Evolutionary conservation across 2,888 invertebrate species (phyloP), one percentile per base, ranked within the genome.

Genomic region (Nomada fabriciana): DNA sequence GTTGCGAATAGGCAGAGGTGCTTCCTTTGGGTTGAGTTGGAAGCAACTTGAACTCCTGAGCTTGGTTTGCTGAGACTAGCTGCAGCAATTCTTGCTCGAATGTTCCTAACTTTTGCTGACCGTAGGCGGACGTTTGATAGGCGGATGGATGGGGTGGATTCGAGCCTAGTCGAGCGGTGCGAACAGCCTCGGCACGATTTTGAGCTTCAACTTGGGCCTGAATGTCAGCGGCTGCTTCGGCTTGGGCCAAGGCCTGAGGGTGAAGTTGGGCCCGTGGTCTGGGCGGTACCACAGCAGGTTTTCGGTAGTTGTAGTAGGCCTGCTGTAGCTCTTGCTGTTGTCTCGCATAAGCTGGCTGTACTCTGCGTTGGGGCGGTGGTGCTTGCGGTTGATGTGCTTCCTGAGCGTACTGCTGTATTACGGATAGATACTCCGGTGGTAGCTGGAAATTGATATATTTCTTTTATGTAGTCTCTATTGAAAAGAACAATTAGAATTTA

Each of bases 71-170:
- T 1, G 90, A 91, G 1, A 93, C 93, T 9, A 93, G 67, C 71
- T 93, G 93, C 25, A 93, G 80, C 7, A 93, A 76, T 59, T 93
- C 93, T 63, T 93, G 93, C 72, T 93, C 93, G 80, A 93, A 93
- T 0, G 91, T 92, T 57, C 93, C 93, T 2, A 93, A 81, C 74
- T 93, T 93, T 0, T 88, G 89, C n/a, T 90, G 90, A 1, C 79
- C 57, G 61, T 92, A 92, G 15, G 89, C 81, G 3, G 90, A 80
- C 0, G 89, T 83, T 75, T 92, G 90, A 60, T 93, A 93, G 4
- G 88, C 77, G 1, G 89, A 81, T 1, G 88, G 69, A 15, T 83
- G 82, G 1, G 91, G 82, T 0, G 89, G 84, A 64, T 89, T 89
- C 0, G 89, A 84, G 36, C 89, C 88, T 25, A 91, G 80, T 20